Percentiles rank a stretch among this genome's conserved stretches.
phyloP scores from a whole-genome alignment of 2,113 vertebrate genomes.

The Axis porcinus region DNA sequence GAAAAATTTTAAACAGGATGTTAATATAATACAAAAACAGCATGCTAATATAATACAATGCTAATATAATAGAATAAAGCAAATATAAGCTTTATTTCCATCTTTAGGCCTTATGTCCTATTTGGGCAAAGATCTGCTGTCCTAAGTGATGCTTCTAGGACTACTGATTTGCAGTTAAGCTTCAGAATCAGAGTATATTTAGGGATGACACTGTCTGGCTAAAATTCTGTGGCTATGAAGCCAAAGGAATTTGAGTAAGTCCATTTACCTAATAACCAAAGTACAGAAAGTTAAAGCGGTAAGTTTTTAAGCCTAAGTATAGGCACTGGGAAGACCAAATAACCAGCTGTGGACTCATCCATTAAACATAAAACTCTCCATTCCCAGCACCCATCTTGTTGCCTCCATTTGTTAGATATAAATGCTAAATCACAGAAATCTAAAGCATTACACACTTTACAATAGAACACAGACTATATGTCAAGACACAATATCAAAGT shows the following conservation, averaged over 20 bases:
- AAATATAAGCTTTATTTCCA: not conserved
- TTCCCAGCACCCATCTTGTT: not conserved
- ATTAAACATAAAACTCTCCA: not conserved
- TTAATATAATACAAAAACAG: not conserved
- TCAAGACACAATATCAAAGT: not conserved
- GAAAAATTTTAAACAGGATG: not conserved
- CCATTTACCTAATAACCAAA: not conserved
- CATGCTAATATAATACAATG: not conserved
- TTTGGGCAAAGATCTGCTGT: not conserved
- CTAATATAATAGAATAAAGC: not conserved
- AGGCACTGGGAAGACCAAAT: not conserved
- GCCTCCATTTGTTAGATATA: not conserved
- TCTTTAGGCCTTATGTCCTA: not conserved
- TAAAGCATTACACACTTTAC: not conserved
- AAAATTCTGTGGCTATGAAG: not conserved
- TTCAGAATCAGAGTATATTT: not conserved
- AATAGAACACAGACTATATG: not conserved
- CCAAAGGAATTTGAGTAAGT: not conserved
- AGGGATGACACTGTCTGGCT: not conserved
- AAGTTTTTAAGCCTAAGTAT: not conserved
- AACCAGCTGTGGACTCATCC: not conserved
- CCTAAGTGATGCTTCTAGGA: not conserved
- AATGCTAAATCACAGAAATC: not conserved
- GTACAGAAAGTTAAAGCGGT: not conserved
- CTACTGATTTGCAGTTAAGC: not conserved